Evolutionary conservation across 2,113 vertebrate genomes (phyloP).

Genomic region (Poicephalus gulielmi): DNA sequence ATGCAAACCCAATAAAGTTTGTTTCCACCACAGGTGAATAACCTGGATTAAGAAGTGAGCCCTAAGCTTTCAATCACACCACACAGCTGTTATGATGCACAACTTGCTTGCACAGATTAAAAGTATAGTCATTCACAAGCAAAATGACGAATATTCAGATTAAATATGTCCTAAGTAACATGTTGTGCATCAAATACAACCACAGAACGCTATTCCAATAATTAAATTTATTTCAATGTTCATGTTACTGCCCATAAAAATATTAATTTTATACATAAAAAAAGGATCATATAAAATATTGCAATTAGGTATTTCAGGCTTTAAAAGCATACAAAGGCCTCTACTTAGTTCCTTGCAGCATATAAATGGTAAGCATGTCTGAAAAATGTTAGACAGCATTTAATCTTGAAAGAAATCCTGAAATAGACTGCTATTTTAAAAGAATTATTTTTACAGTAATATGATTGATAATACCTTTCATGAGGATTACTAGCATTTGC

Average conservation of each 20-base stretch:
- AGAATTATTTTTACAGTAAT: neutral
- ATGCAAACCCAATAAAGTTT: neutral
- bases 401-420: neutral
- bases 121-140: neutral
- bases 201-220: neutral
- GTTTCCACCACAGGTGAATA: neutral
- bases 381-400: neutral
- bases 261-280: neutral
- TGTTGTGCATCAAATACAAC: neutral
- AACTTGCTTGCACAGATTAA: neutral
- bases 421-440: neutral
- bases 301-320: neutral
- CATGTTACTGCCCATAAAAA: neutral
- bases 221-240: neutral
- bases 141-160: neutral
- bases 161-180: neutral
- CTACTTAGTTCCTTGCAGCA: neutral
- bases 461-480: neutral
- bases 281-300: neutral
- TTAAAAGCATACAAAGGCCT: neutral
- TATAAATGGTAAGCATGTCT: neutral
- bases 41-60: neutral
- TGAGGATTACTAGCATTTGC: neutral
- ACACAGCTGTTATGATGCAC: neutral
- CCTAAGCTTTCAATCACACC: neutral